Base-by-base conservation (phyloP, 2,797 vertebrate species). In the Helarctos malayanus region DNA sequence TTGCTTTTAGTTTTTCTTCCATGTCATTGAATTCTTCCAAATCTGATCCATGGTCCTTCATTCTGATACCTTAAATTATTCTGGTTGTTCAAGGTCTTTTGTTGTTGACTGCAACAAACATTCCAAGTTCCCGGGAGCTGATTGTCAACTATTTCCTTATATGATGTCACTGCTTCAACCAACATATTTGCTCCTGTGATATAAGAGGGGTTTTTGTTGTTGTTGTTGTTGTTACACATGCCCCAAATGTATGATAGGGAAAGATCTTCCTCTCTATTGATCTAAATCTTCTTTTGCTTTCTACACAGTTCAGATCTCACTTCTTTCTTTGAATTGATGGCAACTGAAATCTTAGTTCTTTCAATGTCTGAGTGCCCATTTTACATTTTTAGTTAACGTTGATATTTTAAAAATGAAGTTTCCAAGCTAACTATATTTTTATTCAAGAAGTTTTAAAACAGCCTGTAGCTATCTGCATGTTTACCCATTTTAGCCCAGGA, bases 361-460 rank as follows among this genome's bases (percentile, higher is more conserved):
- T 52, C 56, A 63, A 49, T 68, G 45, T 82, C 52, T 76, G 25
- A 59, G 16, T 84, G 16, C 8, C 41, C 21, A 71, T 83, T 94
- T 96, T 78, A 76, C 45, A 89, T 86, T 93, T 71, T 32, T 54
- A 93, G 47, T 78, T 85, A 93, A 94, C 19, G 69, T 2, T 97
- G 27, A 68, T 54, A 61, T 71, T 80, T 90, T 13, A 73, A 95
- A 95, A 88, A 52, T 94, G 23, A 93, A 89, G 49, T 75, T 81
- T 91, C 75, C 23, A 81, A 94, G n/a, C 6, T 96, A 68, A 79
- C 35, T 25, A 79, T 83, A 93, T 89, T 92, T 92, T 95, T 93
- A 79, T n/a, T 75, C 16, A 92, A 69, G n/a, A 61, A 75, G 3
- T 54, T 95, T 96, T 91, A 93, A 95, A 96, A 94, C 32, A 90